These are phyloP conservation scores for Amphiura filiformis DNA, from an alignment of 35 echinoderm and acorn worm species.

Conservation along the genomic window DNA sequence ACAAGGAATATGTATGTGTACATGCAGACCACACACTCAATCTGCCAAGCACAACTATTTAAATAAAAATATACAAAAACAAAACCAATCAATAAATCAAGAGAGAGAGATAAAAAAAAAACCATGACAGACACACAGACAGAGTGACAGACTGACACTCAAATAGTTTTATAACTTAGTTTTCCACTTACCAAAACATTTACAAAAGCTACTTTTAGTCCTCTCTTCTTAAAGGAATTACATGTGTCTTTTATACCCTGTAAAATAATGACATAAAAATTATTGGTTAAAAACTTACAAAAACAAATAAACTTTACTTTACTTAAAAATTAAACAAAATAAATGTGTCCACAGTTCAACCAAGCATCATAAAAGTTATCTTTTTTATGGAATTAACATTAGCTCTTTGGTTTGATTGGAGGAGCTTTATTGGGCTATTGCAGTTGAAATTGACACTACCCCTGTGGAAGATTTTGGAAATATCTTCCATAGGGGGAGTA, in stretches of 20 bases:
- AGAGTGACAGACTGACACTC: background rate
- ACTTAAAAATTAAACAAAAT: too few species aligned
- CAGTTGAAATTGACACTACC: too few species aligned
- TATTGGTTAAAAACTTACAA: too few species aligned
- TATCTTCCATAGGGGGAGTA: too few species aligned
- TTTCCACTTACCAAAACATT: constrained; percentile 18
- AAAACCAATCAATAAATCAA: background rate
- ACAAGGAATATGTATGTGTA: background rate
- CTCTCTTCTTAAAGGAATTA: constrained; percentile 18
- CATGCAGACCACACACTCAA: too few species aligned
- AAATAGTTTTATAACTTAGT: background rate
- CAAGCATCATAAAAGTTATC: background rate
- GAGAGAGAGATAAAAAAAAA: background rate
- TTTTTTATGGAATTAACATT: background rate
- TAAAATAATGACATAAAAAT: background rate
- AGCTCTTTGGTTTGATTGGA: background rate
- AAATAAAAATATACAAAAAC: background rate
- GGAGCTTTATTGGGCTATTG: too few species aligned
- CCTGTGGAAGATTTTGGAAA: too few species aligned
- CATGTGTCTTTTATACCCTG: constrained; percentile 30
- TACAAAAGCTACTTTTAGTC: background rate
- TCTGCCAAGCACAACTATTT: too few species aligned
- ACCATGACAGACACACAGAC: background rate
- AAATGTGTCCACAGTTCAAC: too few species aligned
- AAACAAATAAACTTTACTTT: too few species aligned